Conservation (phyloP, 2,888 invertebrate genomes). For the Charanyca ferruginea region DNA sequence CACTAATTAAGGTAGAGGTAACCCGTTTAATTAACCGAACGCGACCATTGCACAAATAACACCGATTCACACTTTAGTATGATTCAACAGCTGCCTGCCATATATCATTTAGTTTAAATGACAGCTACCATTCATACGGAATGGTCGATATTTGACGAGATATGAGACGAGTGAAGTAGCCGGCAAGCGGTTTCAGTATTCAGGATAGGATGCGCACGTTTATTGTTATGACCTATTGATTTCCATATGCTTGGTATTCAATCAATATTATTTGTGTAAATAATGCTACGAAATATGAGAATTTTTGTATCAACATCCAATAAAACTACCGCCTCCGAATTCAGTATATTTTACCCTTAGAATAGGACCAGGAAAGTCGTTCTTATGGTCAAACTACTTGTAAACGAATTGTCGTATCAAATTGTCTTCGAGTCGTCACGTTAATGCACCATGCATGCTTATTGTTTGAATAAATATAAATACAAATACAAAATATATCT, state of each 20-base stretch:
- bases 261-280: constrained; percentile 12
- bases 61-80: constrained; percentile 35
- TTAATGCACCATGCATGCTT: too few species aligned
- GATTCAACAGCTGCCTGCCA: constrained; percentile 41
- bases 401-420: not conserved
- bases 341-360: not conserved
- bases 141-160: constrained; percentile 18
- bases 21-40: constrained; percentile 42
- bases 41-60: constrained; percentile 43
- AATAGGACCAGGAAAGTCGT: not conserved
- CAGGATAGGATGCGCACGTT: constrained; percentile 13
- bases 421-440: not conserved
- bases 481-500: too few species aligned
- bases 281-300: not conserved
- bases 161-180: constrained; percentile 14
- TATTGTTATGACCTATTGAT: constrained; percentile 13
- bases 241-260: constrained; percentile 9
- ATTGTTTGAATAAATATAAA: too few species aligned
- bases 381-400: not conserved
- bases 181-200: constrained; percentile 4
- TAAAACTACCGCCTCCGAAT: not conserved
- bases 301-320: not conserved
- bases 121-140: constrained; percentile 16
- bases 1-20: constrained; percentile 28
- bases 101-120: constrained; percentile 25